Base-by-base conservation (phyloP, 2,888 invertebrate genomes). In the Rotaria magnacalcarata region DNA sequence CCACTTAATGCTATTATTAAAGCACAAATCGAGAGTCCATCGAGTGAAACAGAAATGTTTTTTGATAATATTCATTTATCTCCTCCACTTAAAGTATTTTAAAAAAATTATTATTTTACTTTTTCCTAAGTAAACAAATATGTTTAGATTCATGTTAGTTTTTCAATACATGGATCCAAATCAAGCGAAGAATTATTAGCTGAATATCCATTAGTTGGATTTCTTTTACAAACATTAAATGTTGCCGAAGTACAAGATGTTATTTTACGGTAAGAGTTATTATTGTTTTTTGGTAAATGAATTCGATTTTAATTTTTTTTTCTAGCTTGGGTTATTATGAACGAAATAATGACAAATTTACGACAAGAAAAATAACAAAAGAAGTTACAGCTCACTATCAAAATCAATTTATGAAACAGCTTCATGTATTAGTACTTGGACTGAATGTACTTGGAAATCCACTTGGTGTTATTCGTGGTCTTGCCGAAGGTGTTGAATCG, bases 361-460 rank as follows among this genome's bases (percentile, higher is more conserved):
- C 86, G 47, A 47, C 34, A 14, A 58, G 50, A 43, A 85, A 85
- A 54, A 34, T 86, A n/a, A 75, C 27, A 1, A 56, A 54, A 14
- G 80, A 85, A 74, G 85, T 87, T 34, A 54, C 86, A 24, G 67
- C 84, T 56, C 88, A 88, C 84, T 88, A 88, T 80, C 75, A 87
- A 58, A 85, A 50, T 84, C 96, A 99, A 92, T 95, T 96, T 5
- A 93, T 99, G 84, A 97, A 97, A 89, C 97, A 98, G 91, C 93
- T 96, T 74, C 99, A 99, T 90, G 98, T 98, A 10, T 92, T 99
- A 52, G 96, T 99, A 0, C 93, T 99, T 85, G 99, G 99, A 0
- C 92, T 99, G 87, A 99, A 99, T 91, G 98, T 99, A 0, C 94
- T 99, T 88, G 99, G 99, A n/a, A 99, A 99, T 93, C 99, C 99